Percentiles rank a stretch among this genome's conserved stretches.
These are phyloP conservation scores for Drosophila simulans DNA, from an alignment of 1,140 invertebrate species.

Conservation along the genomic window DNA sequence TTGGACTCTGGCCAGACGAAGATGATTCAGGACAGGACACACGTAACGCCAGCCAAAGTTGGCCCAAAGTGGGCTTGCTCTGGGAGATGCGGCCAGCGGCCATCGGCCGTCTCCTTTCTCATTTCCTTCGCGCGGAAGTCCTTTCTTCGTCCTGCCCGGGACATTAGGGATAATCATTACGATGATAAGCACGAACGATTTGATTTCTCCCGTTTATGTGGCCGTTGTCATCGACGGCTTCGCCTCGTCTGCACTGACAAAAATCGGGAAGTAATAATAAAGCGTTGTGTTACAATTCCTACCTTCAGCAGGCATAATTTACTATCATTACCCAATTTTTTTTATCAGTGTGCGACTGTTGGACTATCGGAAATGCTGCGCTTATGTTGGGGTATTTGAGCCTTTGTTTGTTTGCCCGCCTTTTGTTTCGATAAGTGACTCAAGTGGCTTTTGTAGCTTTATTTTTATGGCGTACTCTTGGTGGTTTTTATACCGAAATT, in stretches of 20 bases:
- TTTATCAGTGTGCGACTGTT: neutral
- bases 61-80: slow-evolving; percentile 22
- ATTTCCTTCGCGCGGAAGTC: slow-evolving; percentile 61
- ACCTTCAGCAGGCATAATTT: no score
- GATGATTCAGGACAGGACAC: slow-evolving; percentile 69
- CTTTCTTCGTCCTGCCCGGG: slow-evolving; percentile 22
- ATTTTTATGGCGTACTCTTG: slow-evolving; percentile 37
- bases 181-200: slow-evolving; percentile 81
- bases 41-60: slow-evolving; percentile 49
- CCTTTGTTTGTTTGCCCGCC: slow-evolving; percentile 20
- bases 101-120: slow-evolving; percentile 23
- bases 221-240: slow-evolving; percentile 72
- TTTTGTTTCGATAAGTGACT: slow-evolving; percentile 53
- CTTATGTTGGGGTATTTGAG: slow-evolving; percentile 38
- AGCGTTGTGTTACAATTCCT: no score
- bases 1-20: slow-evolving; percentile 42
- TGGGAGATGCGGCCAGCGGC: slow-evolving; percentile 17
- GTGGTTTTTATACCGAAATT: slow-evolving; percentile 5
- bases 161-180: slow-evolving; percentile 80
- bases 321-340: neutral
- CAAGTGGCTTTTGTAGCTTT: slow-evolving; percentile 57
- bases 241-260: neutral
- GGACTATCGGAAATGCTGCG: slow-evolving; percentile 39
- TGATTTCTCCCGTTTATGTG: slow-evolving; percentile 72
- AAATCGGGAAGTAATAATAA: neutral